Conservation (phyloP, 2,888 invertebrate genomes). For the Eustalomyia histrio region DNA sequence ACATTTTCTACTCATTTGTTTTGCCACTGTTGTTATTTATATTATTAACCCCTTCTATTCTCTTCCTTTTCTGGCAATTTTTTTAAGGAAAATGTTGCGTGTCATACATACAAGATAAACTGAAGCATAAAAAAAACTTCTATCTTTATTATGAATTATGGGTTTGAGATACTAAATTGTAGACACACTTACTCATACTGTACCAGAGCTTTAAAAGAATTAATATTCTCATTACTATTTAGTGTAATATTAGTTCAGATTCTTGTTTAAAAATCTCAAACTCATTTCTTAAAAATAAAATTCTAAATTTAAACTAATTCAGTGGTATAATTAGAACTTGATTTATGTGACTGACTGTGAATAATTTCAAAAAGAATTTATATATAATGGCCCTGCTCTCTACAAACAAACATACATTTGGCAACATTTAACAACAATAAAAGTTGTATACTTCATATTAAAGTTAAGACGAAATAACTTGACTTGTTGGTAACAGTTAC, state of each 20-base stretch:
- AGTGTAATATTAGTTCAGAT: too few species aligned
- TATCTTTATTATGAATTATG: constrained; percentile 48
- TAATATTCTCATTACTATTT: too few species aligned
- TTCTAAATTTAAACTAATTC: neutral
- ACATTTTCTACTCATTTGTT: constrained; percentile 31
- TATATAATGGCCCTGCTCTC: neutral
- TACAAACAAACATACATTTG: neutral
- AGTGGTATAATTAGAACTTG: too few species aligned
- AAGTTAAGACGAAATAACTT: neutral
- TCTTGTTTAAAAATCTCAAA: too few species aligned
- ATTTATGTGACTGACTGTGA: too few species aligned
- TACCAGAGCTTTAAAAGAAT: neutral
- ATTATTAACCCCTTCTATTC: constrained; percentile 52
- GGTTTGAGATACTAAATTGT: constrained; percentile 23
- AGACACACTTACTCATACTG: neutral
- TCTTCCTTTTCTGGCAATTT: constrained; percentile 15
- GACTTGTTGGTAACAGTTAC: constrained; percentile 30
- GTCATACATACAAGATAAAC: constrained; percentile 29
- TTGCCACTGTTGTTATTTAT: constrained; percentile 45
- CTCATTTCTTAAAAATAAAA: too few species aligned
- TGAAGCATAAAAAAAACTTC: neutral
- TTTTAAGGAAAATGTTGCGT: constrained; percentile 47
- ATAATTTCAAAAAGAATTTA: neutral
- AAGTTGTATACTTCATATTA: neutral
- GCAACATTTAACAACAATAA: constrained; percentile 24